Evolutionary conservation across 1,140 invertebrate genomes (phyloP), one percentile per base, ranked within the genome.

Genomic region (Danaus plexippus): DNA sequence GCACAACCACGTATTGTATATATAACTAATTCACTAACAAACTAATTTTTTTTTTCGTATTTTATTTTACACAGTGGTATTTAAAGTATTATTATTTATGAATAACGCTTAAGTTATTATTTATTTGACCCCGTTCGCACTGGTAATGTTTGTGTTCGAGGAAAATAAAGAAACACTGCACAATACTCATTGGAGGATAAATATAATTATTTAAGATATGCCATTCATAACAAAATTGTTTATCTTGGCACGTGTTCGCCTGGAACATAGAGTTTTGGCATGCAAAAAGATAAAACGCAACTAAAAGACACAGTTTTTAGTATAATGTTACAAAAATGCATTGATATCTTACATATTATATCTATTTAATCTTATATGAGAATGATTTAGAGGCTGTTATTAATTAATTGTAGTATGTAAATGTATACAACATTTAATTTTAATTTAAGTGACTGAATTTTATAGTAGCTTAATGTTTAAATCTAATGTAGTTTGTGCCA

Each of bases 11-110:
- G 54, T 48, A 45, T 57, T 58, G 56, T 61, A 57, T 61, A 46
- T 53, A 48, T 11, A 44, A 69, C 61, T 73, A 71, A 75, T 63
- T 61, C 61, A 73, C 69, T 83, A 79, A 80, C 63, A 70, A 47
- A 51, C 57, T 61, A 46, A 52, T 50, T 54, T 44, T 50, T 52
- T 58, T 65, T 54, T 51, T 15, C 15, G n/a, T 42, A 43, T 59
- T 22, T 40, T 11, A 47, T 57, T 57, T 48, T 57, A 44, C 15
- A 42, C 46, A 59, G 22, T 59, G 40, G 57, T 11, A 45, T n/a
- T 52, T 15, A 32, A 11, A 42, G 42, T 2, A 10, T 9, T 40
- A 52, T 52, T 43, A 43, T 43, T n/a, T 45, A 45, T n/a, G 9
- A n/a, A 52, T 43, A 12, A 40, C 41, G 50, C 50, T 52, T 52